Evolutionary conservation across 2,113 vertebrate genomes (phyloP).

Genomic region (Leptocoma aspasia): DNA sequence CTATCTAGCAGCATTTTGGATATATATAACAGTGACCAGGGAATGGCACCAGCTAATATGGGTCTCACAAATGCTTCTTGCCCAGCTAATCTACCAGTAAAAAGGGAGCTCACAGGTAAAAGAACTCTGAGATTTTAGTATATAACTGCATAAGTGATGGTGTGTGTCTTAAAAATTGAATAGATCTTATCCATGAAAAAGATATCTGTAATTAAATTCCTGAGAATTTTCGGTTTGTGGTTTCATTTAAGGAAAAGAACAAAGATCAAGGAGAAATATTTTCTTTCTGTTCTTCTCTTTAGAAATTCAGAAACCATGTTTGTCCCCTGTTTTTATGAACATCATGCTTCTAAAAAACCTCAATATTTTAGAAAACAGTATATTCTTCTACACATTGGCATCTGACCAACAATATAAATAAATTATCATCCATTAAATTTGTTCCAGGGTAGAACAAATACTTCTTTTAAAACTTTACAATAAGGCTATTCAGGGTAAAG

Average conservation of each 20-base stretch:
- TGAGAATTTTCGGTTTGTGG: not conserved
- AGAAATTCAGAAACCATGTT: conserved; percentile 1
- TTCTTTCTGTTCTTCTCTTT: conserved; percentile 37
- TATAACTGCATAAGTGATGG: not conserved
- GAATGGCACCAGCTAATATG: conserved; percentile 83
- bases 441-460: conserved; percentile 76
- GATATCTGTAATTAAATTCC: not conserved
- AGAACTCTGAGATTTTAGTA: not conserved
- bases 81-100: conserved; percentile 83
- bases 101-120: conserved; percentile 92
- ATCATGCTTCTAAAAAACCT: conserved; percentile 70
- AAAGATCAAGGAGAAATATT: not conserved
- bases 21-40: conserved; percentile 86
- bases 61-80: conserved; percentile 86
- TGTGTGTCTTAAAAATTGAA: not conserved
- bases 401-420: conserved; percentile 68
- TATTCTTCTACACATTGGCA: conserved; percentile 74
- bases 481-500: conserved; percentile 82
- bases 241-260: not conserved
- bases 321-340: conserved; percentile 57
- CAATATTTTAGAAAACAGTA: conserved; percentile 81
- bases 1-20: conserved; percentile 91
- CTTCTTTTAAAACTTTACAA: conserved; percentile 75
- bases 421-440: conserved; percentile 77
- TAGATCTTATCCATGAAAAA: not conserved